Conservation (phyloP, 92 coral and sea anemone genomes). For the Parazoanthus swiftii region DNA sequence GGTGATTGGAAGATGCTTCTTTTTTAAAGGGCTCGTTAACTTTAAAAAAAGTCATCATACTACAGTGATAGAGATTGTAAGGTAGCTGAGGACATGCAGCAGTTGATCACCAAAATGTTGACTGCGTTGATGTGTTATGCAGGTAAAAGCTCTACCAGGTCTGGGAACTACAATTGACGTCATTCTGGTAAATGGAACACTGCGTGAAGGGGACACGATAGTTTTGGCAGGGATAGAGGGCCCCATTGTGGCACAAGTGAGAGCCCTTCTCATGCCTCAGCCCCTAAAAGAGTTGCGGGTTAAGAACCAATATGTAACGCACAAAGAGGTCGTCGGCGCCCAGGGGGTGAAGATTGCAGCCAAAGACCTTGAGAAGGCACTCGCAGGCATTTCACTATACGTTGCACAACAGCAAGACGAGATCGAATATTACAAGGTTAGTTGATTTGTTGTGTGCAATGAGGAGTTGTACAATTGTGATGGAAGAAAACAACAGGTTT, state of each 20-base stretch:
- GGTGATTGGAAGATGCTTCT: too few species aligned
- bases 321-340: constrained; percentile 84
- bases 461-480: neutral
- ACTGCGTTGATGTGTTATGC: neutral
- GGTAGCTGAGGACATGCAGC: neutral
- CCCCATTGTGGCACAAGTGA: constrained; percentile 92
- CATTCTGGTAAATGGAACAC: constrained; percentile 89
- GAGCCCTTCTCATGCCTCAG: constrained; percentile 98
- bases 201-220: constrained; percentile 91
- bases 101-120: neutral
- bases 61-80: neutral
- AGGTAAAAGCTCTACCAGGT: constrained; percentile 98
- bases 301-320: constrained; percentile 89
- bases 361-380: constrained; percentile 92
- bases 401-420: constrained; percentile 91
- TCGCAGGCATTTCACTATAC: constrained; percentile 94
- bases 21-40: too few species aligned
- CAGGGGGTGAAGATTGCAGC: constrained; percentile 98
- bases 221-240: constrained; percentile 95
- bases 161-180: constrained; percentile 98
- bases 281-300: constrained; percentile 95
- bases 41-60: neutral
- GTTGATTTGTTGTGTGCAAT: neutral
- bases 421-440: constrained; percentile 84
- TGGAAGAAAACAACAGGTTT: too few species aligned